phyloP scores from a whole-genome alignment of 2,797 vertebrate species.

The Spondyliosoma cantharus region DNA sequence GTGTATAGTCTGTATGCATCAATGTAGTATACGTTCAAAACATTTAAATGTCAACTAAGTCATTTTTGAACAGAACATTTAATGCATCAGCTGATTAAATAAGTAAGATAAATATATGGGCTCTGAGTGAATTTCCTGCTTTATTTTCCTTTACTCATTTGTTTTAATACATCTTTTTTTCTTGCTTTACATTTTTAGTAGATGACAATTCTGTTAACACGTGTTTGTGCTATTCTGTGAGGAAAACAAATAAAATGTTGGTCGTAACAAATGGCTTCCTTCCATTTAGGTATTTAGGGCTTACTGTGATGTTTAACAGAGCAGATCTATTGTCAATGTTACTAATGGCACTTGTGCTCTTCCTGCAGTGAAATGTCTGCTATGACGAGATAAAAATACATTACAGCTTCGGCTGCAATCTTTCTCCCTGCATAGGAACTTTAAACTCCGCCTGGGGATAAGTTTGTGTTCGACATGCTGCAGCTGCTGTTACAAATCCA shows the following conservation, averaged over 20 bases:
- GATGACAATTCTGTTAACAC: neutral
- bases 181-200: neutral
- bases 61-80: no score
- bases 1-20: no score
- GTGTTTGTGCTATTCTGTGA: neutral
- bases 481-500: slow-evolving; percentile 5
- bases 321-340: neutral
- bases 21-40: no score
- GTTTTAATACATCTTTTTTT: neutral
- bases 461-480: neutral
- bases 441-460: neutral
- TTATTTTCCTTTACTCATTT: neutral
- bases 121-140: no score
- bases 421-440: slow-evolving; percentile 8
- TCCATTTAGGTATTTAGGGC: neutral
- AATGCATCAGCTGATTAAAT: no score
- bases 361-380: neutral
- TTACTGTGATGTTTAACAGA: neutral
- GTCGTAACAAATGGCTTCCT: neutral
- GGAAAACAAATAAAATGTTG: neutral
- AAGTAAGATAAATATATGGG: no score
- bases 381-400: no score
- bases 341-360: neutral
- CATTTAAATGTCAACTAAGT: no score
- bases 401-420: slow-evolving; percentile 1